A percentile compares a stretch with the other conserved stretches of the same genome.
Conservation (phyloP, 2,113 vertebrate species). For the Malurus alboscapulatus region DNA sequence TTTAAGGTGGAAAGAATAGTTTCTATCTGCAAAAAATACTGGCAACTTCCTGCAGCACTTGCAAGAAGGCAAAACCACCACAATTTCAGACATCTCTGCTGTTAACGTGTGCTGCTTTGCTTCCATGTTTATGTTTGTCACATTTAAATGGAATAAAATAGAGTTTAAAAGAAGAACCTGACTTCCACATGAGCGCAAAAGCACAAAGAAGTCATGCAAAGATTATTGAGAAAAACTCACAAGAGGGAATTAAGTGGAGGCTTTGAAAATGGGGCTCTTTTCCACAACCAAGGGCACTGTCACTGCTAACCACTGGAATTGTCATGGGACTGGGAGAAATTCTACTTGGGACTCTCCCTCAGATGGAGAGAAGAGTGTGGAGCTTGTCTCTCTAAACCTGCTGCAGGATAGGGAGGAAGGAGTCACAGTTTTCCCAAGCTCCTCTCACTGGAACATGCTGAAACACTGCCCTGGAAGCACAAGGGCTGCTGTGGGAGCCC, state of each 20-base stretch:
- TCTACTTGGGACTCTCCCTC: background rate
- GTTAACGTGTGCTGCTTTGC: conserved; percentile 66
- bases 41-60: conserved; percentile 5
- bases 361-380: accelerated
- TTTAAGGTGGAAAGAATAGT: conserved; percentile 17
- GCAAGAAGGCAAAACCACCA: conserved; percentile 14
- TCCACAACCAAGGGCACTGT: background rate
- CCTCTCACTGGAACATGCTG: background rate
- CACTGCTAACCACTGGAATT: background rate
- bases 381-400: background rate
- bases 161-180: conserved; percentile 56
- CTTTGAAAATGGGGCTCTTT: background rate
- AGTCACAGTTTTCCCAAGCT: background rate
- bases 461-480: conserved; percentile 38
- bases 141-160: conserved; percentile 68
- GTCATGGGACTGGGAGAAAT: background rate
- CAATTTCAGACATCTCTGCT: conserved; percentile 28
- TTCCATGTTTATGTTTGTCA: conserved; percentile 70
- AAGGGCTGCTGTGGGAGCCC: background rate
- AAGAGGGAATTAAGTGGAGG: conserved; percentile 23
- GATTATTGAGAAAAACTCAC: conserved; percentile 58
- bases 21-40: background rate
- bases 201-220: conserved; percentile 54
- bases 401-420: background rate
- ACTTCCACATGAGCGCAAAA: conserved; percentile 51